Base-by-base conservation (phyloP, 1,140 invertebrate genomes). In the Solenopsis fugax region DNA sequence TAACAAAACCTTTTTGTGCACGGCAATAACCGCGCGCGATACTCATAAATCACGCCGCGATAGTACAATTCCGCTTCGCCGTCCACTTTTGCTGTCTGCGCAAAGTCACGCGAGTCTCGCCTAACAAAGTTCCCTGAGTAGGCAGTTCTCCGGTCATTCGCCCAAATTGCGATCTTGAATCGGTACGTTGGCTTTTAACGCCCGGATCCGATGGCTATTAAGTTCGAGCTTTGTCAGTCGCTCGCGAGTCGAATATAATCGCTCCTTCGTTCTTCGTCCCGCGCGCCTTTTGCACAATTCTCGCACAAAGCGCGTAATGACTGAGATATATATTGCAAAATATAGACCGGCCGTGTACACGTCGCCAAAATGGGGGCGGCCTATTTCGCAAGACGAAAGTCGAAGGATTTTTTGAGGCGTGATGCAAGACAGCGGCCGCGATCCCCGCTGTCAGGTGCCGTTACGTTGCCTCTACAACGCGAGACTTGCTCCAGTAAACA, bases 401-500 rank as follows among this genome's bases (percentile, higher is more conserved):
- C 60, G 73, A 82, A 73, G 24, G 67, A 88, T 80, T 86, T 84
- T 89, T 85, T 65, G 60, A 72, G 21, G 64, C 29, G 34, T 75
- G 87, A 88, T 72, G 87, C 45, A 86, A 89, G 81, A 85, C 34
- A 37, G 62, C 54, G 45, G 62, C 54, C 52, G 50, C 45, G 73
- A 88, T 56, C 45, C 62, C 41, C 16, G 50, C 58, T 58, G 87
- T 56, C 82, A 86, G 48, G 82, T 86, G 80, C 58, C 67, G 69
- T 89, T 89, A 88, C 67, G 52, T 77, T 86, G 48, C 24, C 58
- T 58, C 41, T 29, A 4, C 50, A 78, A 9, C 29, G 29, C 73
- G 5, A 29, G 34, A 13, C 34, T 5, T 72, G 87, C 45, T 16
- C 21, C 60, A 86, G 50, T 69, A 85, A 69, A 62, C 48, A 29